Evolutionary conservation across 2,797 vertebrate species (phyloP), one percentile per base, ranked within the genome.

Genomic region (Benthosema pterotum): DNA sequence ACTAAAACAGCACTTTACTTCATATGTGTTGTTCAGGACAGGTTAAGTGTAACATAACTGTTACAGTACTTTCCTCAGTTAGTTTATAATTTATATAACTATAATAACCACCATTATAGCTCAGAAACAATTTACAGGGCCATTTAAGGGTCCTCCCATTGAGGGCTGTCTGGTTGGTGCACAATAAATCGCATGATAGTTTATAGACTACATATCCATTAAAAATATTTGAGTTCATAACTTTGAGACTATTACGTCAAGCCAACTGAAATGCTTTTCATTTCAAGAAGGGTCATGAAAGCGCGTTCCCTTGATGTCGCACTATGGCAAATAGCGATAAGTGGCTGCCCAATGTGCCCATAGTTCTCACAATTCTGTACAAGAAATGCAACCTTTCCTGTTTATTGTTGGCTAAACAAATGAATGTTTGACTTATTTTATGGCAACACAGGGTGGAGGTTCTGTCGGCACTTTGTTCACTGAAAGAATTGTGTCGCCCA

Each of bases 401-500:
- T 90, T 90, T 90, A 90, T 85, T 81, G 78, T 86, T 67, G 7
- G 77, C 83, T 76, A 87, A 84, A 89, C 83, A 87, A 72, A 81
- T 67, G 48, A 63, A 15, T 70, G 71, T 51, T 68, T 17, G 51
- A 66, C 32, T 79, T 69, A 80, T 80, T 78, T 78, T 48, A 64
- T 57, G 49, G 67, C 51, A 25, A 6, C 16, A 42, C 14, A 48
- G 83, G 81, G 85, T 67, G 82, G 63, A 11, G 81, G 49, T 78
- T 83, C 66, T 72, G 48, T 61, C 46, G 49, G 5, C 0, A 68
- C 86, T 88, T 93, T 91, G 90, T 92, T 91, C 67, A 15, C 3
- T 14, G 13, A 73, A 83, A 91, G 83, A 89, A 90, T 89, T 74
- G 75, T 85, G 87, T 83, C 71, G 61, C 56, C 63, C 68, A 7